Base-by-base conservation (phyloP, 2,113 vertebrate species). In the Struthidea cinerea region DNA sequence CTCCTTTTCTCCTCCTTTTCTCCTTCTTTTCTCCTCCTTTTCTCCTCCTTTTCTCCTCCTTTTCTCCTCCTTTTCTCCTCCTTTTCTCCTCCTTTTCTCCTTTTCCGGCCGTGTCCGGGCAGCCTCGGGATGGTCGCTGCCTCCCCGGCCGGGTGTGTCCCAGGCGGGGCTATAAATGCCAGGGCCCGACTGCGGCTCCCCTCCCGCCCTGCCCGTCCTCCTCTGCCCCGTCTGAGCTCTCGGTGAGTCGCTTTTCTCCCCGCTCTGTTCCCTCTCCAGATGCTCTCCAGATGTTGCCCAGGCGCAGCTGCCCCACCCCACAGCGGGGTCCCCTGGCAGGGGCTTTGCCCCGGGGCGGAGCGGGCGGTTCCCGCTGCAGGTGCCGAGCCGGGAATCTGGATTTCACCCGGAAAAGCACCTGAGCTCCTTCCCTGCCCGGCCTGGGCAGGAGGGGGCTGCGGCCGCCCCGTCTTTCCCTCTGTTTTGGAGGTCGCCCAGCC, bases 161-260 rank as follows among this genome's bases (percentile, higher is more conserved):
- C 93, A 22, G 79, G 70, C 74, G 12, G 83, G 60, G 75, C 37
- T 95, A 94, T 96, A 96, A 97, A 96, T 79, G 41, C 73, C 18
- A 1, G 13, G 10, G 14, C 24, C 46, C 3, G 32, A 7, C 4
- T 0, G 65, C 0, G 2, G 12, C 30, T 65, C 16, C 5, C 5
- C n/a, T 84, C 37, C 76, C 7, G 5, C 73, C 80, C 67, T 59
- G 9, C 83, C 74, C 7, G 3, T 17, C 28, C 53, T 47, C 2
- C 0, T 0, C 23, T 13, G 39, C 3, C 67, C 20, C 16, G 1
- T 42, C 42, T 6, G n/a, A 88, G 41, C 55, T 87, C 4, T 46
- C 1, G 96, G 96, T 96, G 81, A 97, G 95, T 93, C 12, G 20
- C 2, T 27, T 77, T 37, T 44, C 12, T 5, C 21, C 2, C 21